A percentile compares a stretch with the other conserved stretches of the same genome.
Conservation (phyloP, 1,140 invertebrate genomes). For the Drosophila lowei region DNA sequence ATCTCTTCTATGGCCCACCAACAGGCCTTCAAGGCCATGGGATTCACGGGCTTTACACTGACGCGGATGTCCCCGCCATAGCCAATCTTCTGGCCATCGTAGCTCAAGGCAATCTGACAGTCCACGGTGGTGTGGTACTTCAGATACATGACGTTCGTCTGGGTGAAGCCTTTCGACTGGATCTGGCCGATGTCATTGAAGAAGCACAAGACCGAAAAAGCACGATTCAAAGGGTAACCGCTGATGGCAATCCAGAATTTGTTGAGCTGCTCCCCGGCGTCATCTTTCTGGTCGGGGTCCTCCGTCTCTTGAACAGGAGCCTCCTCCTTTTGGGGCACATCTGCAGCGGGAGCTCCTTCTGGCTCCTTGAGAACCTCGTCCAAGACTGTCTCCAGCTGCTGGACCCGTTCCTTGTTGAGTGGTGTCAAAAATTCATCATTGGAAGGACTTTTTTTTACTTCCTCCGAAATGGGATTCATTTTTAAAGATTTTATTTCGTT, state of each 20-base stretch:
- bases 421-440: no score
- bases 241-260: conserved; percentile 54
- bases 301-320: no score
- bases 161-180: conserved; percentile 20
- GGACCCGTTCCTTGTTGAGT: no score
- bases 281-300: no score
- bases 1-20: neutral
- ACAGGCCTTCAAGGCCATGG: neutral
- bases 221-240: conserved; percentile 16
- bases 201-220: conserved; percentile 45
- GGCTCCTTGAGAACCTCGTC: no score
- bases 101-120: conserved; percentile 50
- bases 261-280: neutral
- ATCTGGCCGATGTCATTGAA: conserved; percentile 53
- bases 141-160: conserved; percentile 49
- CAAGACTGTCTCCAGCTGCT: no score
- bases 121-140: conserved; percentile 44
- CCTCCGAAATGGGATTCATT: no score
- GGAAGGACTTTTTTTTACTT: no score
- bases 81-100: conserved; percentile 54
- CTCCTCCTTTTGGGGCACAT: no score
- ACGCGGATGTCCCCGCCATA: conserved; percentile 59
- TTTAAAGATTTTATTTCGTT: no score
- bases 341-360: no score
- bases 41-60: conserved; percentile 29